Evolutionary conservation across 2,797 vertebrate genomes (phyloP), one percentile per base, ranked within the genome.

Genomic region (Mico argentatus): DNA sequence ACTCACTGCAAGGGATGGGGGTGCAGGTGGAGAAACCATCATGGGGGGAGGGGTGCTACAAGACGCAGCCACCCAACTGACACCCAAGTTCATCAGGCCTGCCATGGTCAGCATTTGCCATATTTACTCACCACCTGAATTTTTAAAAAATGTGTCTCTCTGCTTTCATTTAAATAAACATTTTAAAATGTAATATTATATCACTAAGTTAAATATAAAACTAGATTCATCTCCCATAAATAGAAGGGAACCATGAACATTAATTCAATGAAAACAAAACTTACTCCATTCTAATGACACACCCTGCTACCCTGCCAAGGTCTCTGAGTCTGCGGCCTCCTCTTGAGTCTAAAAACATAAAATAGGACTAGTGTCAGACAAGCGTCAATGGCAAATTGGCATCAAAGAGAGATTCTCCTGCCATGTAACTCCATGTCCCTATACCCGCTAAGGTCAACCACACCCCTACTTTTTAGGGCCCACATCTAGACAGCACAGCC

Each of bases 191-290:
- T n/a, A 77, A 11, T 77, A 36, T 86, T 89, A 41, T 67, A 92
- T 94, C 70, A 52, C 84, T 90, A 80, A 70, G 24, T 90, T 92
- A 92, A 92, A 94, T 84, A 92, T 64, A 92, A 95, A 80, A 84
- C 55, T 85, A 81, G 70, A 64, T 90, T 81, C n/a, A 20, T 57
- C 92, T 84, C 80, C 84, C 50, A 72, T 72, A 81, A 77, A 57
- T 64, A 90, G 90, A 84, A 84, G 64, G 41, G 61, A 87, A 52
- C 36, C 14, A 30, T 52, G 55, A 95, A 97, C 75, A 80, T 86
- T 70, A 90, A 57, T 70, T 82, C 75, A 70, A 67, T 15, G 24
- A 80, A 81, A 90, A 59, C 8, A 59, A 55, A 81, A n/a, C 17
- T 44, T 46, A 33, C 79, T 75, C 46, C 41, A 17, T n/a, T 81